phyloP scores from a whole-genome alignment of 2,797 vertebrate species.

The Loriculus beryllinus region DNA sequence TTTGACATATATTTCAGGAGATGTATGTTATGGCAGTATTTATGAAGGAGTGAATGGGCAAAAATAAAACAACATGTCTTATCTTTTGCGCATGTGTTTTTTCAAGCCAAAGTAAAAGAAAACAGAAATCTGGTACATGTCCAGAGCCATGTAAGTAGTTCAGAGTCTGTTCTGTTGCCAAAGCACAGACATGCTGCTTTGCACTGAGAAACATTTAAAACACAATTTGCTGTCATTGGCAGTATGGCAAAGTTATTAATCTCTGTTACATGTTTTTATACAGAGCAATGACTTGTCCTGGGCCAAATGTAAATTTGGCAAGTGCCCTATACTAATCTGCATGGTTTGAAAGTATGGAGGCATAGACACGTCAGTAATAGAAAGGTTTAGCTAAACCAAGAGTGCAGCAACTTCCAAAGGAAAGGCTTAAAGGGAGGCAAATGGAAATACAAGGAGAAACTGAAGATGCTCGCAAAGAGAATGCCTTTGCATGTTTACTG shows the following conservation, averaged over 20 bases:
- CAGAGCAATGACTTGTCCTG: background rate
- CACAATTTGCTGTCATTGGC: background rate
- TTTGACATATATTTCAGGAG: background rate
- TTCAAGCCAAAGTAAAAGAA: background rate
- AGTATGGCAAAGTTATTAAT: background rate
- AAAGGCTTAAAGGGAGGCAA: background rate
- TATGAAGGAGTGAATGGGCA: background rate
- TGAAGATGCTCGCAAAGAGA: background rate
- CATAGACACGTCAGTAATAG: accelerated
- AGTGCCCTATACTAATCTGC: background rate
- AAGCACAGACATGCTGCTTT: background rate
- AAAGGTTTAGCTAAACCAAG: background rate
- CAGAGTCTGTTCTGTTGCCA: background rate
- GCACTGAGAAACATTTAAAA: background rate
- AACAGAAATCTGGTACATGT: background rate
- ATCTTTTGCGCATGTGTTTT: background rate
- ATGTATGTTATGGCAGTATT: background rate
- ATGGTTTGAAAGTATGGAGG: background rate
- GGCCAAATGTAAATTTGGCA: background rate
- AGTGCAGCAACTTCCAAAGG: background rate
- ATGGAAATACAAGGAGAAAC: background rate
- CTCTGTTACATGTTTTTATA: background rate
- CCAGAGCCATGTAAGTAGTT: background rate
- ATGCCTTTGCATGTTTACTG: background rate
- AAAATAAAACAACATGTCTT: background rate